Conservation (phyloP, 1,140 invertebrate species). For the Drosophila tsacasi region DNA sequence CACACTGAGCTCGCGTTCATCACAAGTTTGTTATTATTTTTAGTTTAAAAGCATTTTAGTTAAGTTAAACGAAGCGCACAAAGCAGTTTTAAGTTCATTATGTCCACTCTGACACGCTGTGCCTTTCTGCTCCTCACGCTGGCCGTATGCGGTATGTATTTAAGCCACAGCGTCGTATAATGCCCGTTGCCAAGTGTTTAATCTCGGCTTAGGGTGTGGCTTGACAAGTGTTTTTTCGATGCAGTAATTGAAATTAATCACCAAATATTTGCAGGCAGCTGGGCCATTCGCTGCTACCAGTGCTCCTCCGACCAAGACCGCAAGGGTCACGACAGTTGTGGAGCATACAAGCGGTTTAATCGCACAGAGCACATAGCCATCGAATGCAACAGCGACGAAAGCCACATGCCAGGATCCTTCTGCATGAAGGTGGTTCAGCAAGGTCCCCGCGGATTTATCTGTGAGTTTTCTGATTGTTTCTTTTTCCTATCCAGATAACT, state of each 20-base stretch:
- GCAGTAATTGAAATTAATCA: slow-evolving; percentile 11
- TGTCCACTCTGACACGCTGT: slow-evolving; percentile 39
- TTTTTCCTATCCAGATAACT: background rate
- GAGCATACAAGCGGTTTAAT: slow-evolving; percentile 94
- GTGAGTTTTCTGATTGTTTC: slow-evolving; percentile 86
- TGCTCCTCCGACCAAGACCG: slow-evolving; percentile 93
- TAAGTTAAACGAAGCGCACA: slow-evolving; percentile 37
- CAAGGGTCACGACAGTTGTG: slow-evolving; percentile 92
- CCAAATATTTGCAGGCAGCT: slow-evolving; percentile 47
- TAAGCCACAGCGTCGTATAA: too few species aligned
- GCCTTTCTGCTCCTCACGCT: slow-evolving; percentile 56
- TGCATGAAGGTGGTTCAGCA: slow-evolving; percentile 96
- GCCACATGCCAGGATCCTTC: slow-evolving; percentile 95
- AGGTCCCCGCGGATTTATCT: slow-evolving; percentile 95
- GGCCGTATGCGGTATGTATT: slow-evolving; percentile 52
- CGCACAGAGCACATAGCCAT: slow-evolving; percentile 92
- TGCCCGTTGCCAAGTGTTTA: background rate
- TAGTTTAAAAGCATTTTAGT: slow-evolving; percentile 35
- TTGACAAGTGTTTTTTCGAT: slow-evolving; percentile 29
- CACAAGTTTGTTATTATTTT: slow-evolving; percentile 52
- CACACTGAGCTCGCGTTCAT: slow-evolving; percentile 23
- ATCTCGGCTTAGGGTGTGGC: slow-evolving; percentile 62
- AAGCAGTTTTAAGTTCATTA: slow-evolving; percentile 17
- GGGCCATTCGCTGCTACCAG: slow-evolving; percentile 92
- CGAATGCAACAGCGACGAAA: slow-evolving; percentile 95